These are phyloP conservation scores for Drosophila bocqueti DNA, from an alignment of 1,140 invertebrate genomes.

Conservation along the genomic window DNA sequence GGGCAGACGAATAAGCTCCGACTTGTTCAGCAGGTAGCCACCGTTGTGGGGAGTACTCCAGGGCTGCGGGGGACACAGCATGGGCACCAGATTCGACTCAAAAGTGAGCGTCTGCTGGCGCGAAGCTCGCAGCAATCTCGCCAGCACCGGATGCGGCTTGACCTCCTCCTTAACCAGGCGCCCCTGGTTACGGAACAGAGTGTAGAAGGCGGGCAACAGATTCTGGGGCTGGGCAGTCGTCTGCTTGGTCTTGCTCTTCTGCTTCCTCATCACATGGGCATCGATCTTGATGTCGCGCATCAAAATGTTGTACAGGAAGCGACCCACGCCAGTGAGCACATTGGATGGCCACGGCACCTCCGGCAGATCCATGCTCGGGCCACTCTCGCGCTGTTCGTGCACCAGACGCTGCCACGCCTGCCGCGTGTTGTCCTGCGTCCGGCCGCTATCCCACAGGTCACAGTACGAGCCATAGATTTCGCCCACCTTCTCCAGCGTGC, in stretches of 20 bases:
- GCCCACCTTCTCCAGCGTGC: conserved; percentile 89
- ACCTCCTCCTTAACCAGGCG: conserved; percentile 90
- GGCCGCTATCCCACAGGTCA: conserved; percentile 88
- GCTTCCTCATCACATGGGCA: conserved; percentile 88
- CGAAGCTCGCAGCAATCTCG: conserved; percentile 89
- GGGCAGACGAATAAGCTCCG: conserved; percentile 88
- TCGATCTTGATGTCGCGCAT: conserved; percentile 94
- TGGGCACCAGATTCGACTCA: conserved; percentile 90
- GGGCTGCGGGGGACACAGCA: conserved; percentile 92
- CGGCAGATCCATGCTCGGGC: conserved; percentile 87
- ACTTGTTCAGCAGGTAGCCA: conserved; percentile 91
- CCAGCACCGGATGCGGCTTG: conserved; percentile 93
- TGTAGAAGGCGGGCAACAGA: conserved; percentile 92
- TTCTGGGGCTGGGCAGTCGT: conserved; percentile 66
- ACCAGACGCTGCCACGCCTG: conserved; percentile 90
- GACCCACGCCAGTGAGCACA: conserved; percentile 89
- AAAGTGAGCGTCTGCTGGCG: conserved; percentile 89
- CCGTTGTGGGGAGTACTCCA: conserved; percentile 89
- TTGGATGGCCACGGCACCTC: conserved; percentile 89
- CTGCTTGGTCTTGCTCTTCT: conserved; percentile 80
- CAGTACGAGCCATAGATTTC: conserved; percentile 90
- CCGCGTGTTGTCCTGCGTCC: conserved; percentile 87
- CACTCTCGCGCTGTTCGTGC: conserved; percentile 86
- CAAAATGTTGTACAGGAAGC: conserved; percentile 95
- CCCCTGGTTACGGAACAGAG: conserved; percentile 90